Evolutionary conservation across 2,888 invertebrate genomes (phyloP).

Genomic region (Tyria jacobaeae): DNA sequence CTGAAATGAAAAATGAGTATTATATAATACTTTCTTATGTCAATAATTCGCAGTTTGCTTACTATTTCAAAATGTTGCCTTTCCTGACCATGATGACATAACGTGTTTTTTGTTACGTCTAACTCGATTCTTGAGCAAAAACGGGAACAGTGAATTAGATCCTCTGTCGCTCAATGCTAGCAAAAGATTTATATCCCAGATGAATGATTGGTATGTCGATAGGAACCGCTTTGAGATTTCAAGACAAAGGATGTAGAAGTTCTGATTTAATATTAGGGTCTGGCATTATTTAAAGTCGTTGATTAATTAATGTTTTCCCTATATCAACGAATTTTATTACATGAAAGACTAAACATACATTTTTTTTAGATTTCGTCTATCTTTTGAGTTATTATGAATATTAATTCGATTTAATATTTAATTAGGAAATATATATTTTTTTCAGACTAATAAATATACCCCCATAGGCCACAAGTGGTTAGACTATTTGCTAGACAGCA

Average conservation of each 20-base stretch:
- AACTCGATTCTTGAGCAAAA: conserved; percentile 73
- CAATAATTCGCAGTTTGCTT: conserved; percentile 20
- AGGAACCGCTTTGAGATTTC: conserved; percentile 56
- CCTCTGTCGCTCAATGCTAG: conserved; percentile 64
- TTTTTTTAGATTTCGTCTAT: conserved; percentile 21
- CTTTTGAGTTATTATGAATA: conserved; percentile 16
- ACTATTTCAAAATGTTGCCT: conserved; percentile 47
- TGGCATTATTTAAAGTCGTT: conserved; percentile 39
- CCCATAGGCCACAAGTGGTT: too few relatives aligned
- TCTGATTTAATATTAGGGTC: conserved; percentile 47
- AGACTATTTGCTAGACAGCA: too few relatives aligned
- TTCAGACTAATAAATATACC: too few relatives aligned
- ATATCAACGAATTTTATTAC: conserved; percentile 33
- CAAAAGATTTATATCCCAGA: conserved; percentile 73
- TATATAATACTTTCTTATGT: neutral
- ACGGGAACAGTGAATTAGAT: conserved; percentile 63
- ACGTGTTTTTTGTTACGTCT: conserved; percentile 63
- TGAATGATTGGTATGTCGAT: conserved; percentile 66
- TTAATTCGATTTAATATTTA: too few relatives aligned
- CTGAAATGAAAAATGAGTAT: neutral
- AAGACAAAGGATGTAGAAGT: conserved; percentile 47
- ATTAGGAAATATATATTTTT: too few relatives aligned
- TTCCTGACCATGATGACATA: conserved; percentile 65
- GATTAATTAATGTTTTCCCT: conserved; percentile 43
- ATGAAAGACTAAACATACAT: conserved; percentile 26